Evolutionary conservation across 2,797 vertebrate species (phyloP), one percentile per base, ranked within the genome.

Genomic region (Coregonus suidteri): DNA sequence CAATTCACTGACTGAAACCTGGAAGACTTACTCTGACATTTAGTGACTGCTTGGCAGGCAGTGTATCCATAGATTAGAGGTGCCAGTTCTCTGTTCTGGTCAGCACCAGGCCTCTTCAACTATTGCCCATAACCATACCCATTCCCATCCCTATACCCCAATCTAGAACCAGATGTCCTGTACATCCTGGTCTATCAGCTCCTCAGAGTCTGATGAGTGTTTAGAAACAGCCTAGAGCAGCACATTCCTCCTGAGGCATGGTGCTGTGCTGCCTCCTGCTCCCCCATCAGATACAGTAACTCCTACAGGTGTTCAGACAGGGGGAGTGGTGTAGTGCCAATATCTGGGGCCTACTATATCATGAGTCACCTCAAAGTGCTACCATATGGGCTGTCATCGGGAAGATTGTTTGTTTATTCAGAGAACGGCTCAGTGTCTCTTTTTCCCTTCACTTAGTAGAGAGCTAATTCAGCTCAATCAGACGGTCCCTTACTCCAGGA

Each of bases 291-390:
- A 81, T 75, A 74, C 83, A 77, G 79, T 81, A 84, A 77, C 72
- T 64, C 30, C 1, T 76, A 78, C 87, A 90, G 88, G 83, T 90
- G 88, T 67, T 82, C 83, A 74, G 11, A 25, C n/a, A 64, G 41
- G 41, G 37, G 47, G 76, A 77, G n/a, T 47, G 75, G 77, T 73
- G 76, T 25, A 16, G 0, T 25, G 81, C 81, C 75, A 85, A 81
- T 77, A 78, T 75, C 7, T 34, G n/a, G 54, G 69, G 31, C 31
- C 31, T 34, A 34, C 54, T 1, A 74, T 56, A 74, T 73, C 41
- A 41, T 5, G 47, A 90, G 64, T 85, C 79, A 84, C 1, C n/a
- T 30, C 52, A 1, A 89, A 86, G 71, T 85, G 82, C 72, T 75
- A 56, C 80, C 83, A 87, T 52, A 84, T 87, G 82, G 75, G 79